Base-by-base conservation (phyloP, 35 echinoderm and acorn worm genomes). In the Eucidaris tribuloides region DNA sequence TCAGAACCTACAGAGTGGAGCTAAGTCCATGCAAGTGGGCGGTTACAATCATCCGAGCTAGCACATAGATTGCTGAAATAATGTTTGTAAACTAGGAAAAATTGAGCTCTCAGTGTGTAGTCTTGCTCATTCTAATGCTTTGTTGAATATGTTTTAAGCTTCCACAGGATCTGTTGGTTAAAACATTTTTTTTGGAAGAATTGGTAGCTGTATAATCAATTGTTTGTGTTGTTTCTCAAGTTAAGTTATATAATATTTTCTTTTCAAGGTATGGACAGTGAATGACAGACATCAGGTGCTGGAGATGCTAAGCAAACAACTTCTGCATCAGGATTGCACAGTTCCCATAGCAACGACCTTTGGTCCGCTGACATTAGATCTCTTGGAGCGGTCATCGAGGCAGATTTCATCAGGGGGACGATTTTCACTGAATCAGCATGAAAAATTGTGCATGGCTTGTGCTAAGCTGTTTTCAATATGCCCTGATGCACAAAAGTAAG, bases 261-360 rank as follows among this genome's bases (percentile, higher is more conserved):
- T 58, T 14, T 62, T 86, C 4, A 46, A 89, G 86, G 62, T 57
- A 25, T 62, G 80, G 38, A 82, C 80, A 24, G 48, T 70, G 2
- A 48, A 84, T 27, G 79, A 84, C 50, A 83, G 88, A 79, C 71
- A 90, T 18, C 34, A 77, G 23, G 25, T 90, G 14, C 45, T 87
- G 27, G 48, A 60, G 23, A 56, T 38, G 3, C 34, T 87, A 20
- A 29, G 72, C 32, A 27, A 63, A 42, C 52, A 45, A 15, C 28
- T 87, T 9, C 45, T 87, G 14, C n/a, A 63, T 60, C 72, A 71
- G 14, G 42, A 80, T 35, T 62, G 45, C 19, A 80, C 74, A 13
- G 15, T 64, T 15, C 24, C 46, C 13, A 43, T 87, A 37, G 85
- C 71, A 0, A 44, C 24, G 28, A 25, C 76, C 4, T 87, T 80